Conservation (phyloP, 2,113 vertebrate species). For the Sapajus apella region DNA sequence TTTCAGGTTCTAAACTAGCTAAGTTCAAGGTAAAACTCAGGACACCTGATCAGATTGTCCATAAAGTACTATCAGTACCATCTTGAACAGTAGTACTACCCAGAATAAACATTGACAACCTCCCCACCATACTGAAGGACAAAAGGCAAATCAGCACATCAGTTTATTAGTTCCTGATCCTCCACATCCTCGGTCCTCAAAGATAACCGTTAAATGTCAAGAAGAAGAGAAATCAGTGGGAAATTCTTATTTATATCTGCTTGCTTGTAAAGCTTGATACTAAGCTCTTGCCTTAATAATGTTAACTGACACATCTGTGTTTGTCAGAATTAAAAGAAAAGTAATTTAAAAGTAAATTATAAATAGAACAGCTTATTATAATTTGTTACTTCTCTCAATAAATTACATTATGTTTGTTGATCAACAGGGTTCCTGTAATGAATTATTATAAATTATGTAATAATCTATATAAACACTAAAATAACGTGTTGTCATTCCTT, state of each 20-base stretch:
- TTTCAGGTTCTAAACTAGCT: background rate
- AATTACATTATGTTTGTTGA: background rate
- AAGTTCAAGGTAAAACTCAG: background rate
- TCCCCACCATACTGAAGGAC: background rate
- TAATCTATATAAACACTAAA: background rate
- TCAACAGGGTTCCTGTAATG: background rate
- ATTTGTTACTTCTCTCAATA: background rate
- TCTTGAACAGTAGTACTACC: background rate
- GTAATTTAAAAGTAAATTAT: background rate
- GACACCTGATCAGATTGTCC: background rate
- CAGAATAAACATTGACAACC: background rate
- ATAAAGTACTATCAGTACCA: background rate
- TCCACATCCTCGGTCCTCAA: background rate
- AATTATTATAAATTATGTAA: background rate
- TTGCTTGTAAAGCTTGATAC: background rate
- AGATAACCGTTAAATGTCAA: background rate
- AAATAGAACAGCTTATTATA: background rate
- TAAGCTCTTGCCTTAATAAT: background rate
- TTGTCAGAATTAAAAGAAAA: background rate
- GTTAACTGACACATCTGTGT: background rate
- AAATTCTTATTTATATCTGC: background rate
- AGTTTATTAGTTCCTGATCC: background rate
- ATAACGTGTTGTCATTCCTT: no score
- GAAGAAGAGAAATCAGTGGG: background rate
- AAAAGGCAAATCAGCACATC: background rate